Evolutionary conservation across 2,113 vertebrate species (phyloP).

Genomic region (human): DNA sequence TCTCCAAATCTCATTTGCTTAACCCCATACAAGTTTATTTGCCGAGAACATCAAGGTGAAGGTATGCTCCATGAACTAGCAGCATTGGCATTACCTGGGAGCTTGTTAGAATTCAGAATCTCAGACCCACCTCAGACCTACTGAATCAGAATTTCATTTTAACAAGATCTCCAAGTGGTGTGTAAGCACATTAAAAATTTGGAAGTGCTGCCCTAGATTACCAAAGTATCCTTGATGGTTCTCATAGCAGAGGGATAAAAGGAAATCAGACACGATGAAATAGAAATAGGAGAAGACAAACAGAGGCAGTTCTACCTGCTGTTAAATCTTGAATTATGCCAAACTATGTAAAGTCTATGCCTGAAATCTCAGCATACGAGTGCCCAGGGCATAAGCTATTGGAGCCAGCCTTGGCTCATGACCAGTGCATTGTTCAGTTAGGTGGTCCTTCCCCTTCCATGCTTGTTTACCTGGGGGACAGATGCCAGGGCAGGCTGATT

Average conservation of each 20-base stretch:
- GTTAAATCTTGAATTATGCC: not conserved
- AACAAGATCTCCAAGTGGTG: not conserved
- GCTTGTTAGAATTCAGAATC: not conserved
- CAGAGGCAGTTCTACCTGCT: not conserved
- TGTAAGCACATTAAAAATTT: not conserved
- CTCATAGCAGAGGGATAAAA: not conserved
- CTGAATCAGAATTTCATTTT: not conserved
- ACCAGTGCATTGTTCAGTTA: not conserved
- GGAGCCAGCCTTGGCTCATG: not conserved
- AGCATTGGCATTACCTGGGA: too few relatives aligned
- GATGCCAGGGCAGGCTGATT: not conserved
- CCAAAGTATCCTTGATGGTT: not conserved
- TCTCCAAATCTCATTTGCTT: not conserved
- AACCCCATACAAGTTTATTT: not conserved
- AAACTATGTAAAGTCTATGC: not conserved
- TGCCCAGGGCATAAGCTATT: rapidly evolving
- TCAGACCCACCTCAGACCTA: not conserved
- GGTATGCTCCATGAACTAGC: not conserved
- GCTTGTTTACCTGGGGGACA: not conserved
- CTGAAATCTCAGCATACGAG: not conserved
- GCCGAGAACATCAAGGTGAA: not conserved
- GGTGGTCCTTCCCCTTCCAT: not conserved
- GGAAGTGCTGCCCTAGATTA: not conserved
- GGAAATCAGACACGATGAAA: not conserved
- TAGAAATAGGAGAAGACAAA: not conserved